phyloP scores from a whole-genome alignment of 2,888 invertebrate species.

The Entomobrya proxima region DNA sequence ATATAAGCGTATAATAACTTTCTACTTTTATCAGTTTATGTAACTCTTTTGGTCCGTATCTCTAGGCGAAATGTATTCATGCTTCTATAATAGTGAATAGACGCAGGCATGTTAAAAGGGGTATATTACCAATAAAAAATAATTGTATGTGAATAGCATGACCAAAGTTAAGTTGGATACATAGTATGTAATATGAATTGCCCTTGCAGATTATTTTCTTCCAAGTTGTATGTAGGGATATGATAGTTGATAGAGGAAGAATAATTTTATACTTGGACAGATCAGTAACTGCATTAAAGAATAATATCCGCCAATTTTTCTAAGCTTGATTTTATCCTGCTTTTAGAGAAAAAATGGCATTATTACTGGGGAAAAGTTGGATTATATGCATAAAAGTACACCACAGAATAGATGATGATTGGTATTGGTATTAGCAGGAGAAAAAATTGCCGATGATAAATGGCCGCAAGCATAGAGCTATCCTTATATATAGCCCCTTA shows the following conservation, averaged over 20 bases:
- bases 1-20: conserved; percentile 5
- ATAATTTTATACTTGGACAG: conserved; percentile 53
- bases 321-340: background rate
- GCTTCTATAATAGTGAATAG: too few species aligned
- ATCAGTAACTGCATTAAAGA: conserved; percentile 58
- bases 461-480: background rate
- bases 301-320: conserved; percentile 54
- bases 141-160: background rate
- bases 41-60: conserved; percentile 20
- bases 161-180: background rate
- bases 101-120: conserved; percentile 18
- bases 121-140: conserved; percentile 46
- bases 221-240: background rate
- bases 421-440: background rate
- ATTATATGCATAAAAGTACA: background rate
- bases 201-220: background rate
- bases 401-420: background rate
- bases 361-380: background rate
- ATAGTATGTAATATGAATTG: background rate
- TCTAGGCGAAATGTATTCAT: background rate
- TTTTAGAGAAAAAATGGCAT: background rate
- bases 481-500: background rate
- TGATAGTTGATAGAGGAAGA: background rate
- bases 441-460: background rate
- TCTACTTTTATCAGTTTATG: background rate